These are phyloP conservation scores for Metacarcinus magister DNA, from an alignment of 2,888 invertebrate genomes.

Conservation along the genomic window DNA sequence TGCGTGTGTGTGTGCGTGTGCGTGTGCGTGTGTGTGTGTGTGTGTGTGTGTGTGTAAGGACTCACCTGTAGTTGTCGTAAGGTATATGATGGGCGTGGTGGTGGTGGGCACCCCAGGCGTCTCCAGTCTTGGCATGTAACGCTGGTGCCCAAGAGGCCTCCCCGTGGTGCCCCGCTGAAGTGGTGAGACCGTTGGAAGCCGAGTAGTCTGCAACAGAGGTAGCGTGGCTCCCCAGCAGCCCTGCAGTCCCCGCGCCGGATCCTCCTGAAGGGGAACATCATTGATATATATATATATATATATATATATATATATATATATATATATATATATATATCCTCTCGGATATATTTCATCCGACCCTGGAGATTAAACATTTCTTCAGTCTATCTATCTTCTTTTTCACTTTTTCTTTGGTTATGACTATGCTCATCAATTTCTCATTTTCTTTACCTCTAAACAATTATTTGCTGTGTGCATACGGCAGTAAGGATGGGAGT, in stretches of 20 bases:
- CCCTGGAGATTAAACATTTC: too few species aligned
- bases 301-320: not conserved
- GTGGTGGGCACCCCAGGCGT: constrained; percentile 75
- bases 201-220: constrained; percentile 69
- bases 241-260: constrained; percentile 20
- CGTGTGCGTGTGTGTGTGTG: too few species aligned
- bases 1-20: too few species aligned
- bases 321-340: not conserved
- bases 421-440: too few species aligned
- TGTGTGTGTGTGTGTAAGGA: not conserved
- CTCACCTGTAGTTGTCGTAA: constrained; percentile 77
- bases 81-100: constrained; percentile 76
- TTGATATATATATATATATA: not conserved
- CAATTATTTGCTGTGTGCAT: not conserved
- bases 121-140: constrained; percentile 70
- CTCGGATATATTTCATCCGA: too few species aligned
- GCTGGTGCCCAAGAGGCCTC: constrained; percentile 69
- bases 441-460: too few species aligned
- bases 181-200: constrained; percentile 65
- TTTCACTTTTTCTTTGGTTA: too few species aligned
- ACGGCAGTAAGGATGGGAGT: not conserved
- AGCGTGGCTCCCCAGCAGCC: constrained; percentile 64
- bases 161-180: constrained; percentile 54
- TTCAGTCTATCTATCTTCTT: too few species aligned
- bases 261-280: constrained; percentile 59